Evolutionary conservation across 2,888 invertebrate genomes (phyloP).

Genomic region (Chaitophorus viminalis): DNA sequence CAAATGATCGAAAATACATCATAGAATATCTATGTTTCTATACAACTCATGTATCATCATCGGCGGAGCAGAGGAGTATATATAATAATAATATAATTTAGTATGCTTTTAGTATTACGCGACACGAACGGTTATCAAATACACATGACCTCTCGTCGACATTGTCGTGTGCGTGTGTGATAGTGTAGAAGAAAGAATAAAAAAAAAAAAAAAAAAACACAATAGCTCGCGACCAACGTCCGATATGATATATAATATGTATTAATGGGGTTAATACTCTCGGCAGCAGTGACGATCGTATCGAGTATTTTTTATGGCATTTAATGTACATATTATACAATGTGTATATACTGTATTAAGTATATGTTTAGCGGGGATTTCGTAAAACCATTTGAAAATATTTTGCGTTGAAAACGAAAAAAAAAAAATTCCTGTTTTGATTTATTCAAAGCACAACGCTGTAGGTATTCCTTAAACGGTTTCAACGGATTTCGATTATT

Average conservation of each 20-base stretch:
- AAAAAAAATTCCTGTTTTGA: neutral
- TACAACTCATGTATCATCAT: no score
- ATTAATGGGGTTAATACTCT: constrained; percentile 43
- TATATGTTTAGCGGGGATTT: neutral
- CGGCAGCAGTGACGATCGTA: constrained; percentile 9
- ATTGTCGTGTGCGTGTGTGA: constrained; percentile 11
- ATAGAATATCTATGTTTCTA: no score
- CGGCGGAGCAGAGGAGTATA: neutral
- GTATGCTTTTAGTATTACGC: no score
- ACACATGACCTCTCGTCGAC: constrained; percentile 10
- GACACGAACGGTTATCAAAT: constrained; percentile 23
- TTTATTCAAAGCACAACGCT: neutral
- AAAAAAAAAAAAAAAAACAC: constrained; percentile 14
- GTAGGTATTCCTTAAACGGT: no score
- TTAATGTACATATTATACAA: neutral
- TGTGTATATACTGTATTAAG: no score
- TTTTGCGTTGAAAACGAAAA: neutral
- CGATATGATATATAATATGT: neutral
- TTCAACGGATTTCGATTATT: no score
- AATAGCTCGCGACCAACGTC: constrained; percentile 3
- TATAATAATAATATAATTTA: neutral
- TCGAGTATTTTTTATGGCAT: neutral
- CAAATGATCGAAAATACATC: neutral
- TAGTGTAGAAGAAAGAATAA: constrained; percentile 4
- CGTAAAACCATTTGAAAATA: neutral